These are phyloP conservation scores for Mobula birostris DNA, from an alignment of 2,113 vertebrate genomes.

Conservation along the genomic window DNA sequence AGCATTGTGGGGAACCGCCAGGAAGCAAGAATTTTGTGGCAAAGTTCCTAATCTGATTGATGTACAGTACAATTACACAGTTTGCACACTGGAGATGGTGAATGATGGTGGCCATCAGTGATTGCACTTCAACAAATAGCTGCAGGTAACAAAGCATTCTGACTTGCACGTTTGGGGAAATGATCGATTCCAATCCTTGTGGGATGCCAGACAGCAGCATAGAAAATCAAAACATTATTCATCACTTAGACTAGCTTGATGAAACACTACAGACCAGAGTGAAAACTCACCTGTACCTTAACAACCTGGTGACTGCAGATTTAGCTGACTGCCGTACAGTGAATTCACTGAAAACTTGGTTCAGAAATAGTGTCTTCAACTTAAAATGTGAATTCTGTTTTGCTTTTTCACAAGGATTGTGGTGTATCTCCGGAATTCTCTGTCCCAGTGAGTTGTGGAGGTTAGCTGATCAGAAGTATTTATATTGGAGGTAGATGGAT, in stretches of 20 bases:
- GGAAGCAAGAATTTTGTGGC: background rate
- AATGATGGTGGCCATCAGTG: background rate
- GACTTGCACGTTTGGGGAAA: background rate
- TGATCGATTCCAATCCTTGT: background rate
- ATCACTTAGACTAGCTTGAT: background rate
- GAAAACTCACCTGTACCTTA: background rate
- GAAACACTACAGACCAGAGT: background rate
- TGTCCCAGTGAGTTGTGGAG: too few relatives aligned
- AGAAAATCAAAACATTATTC: constrained; percentile 17
- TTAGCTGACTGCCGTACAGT: background rate
- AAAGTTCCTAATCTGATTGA: background rate
- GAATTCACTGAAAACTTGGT: background rate
- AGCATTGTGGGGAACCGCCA: too few relatives aligned
- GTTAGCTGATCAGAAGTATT: too few relatives aligned
- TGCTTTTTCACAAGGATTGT: too few relatives aligned
- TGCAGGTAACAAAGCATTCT: background rate
- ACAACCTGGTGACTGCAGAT: background rate
- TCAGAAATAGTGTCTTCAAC: too few relatives aligned
- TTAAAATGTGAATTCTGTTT: too few relatives aligned
- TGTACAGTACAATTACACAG: too few relatives aligned
- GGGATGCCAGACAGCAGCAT: background rate
- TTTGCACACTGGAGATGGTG: background rate
- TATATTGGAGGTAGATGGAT: too few relatives aligned
- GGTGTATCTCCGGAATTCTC: too few relatives aligned
- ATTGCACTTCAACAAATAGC: background rate